These are phyloP conservation scores for Heteromyza rotundicornis DNA, from an alignment of 2,888 invertebrate genomes.

Conservation along the genomic window DNA sequence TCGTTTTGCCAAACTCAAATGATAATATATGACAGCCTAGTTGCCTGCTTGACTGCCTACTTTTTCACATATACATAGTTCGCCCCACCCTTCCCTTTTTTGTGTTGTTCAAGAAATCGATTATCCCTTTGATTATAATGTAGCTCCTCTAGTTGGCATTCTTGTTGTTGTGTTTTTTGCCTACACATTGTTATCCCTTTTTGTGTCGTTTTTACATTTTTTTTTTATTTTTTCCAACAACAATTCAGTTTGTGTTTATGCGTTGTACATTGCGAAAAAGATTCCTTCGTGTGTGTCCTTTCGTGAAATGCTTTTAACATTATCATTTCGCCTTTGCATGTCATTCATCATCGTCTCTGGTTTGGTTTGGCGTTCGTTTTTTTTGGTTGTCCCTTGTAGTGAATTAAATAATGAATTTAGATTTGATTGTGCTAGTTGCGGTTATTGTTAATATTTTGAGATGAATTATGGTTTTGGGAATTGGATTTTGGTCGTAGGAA, in stretches of 20 bases:
- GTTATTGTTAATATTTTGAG: background rate
- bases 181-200: background rate
- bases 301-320: slow-evolving; percentile 3
- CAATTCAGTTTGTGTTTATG: background rate
- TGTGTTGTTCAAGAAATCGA: background rate
- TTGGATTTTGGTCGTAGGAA: no score
- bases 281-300: background rate
- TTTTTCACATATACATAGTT: no score
- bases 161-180: no score
- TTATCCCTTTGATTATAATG: background rate
- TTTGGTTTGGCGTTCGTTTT: background rate
- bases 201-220: background rate
- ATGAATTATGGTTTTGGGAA: slow-evolving; percentile 1
- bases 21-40: no score
- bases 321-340: slow-evolving; percentile 1
- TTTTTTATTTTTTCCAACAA: background rate
- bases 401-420: slow-evolving; percentile 7
- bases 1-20: no score
- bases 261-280: background rate
- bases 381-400: background rate
- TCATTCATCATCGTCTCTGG: slow-evolving; percentile 4
- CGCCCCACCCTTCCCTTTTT: background rate
- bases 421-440: background rate
- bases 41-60: no score
- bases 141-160: no score